Evolutionary conservation across 2,797 vertebrate species (phyloP).

Genomic region (Rhodeus uyekii): DNA sequence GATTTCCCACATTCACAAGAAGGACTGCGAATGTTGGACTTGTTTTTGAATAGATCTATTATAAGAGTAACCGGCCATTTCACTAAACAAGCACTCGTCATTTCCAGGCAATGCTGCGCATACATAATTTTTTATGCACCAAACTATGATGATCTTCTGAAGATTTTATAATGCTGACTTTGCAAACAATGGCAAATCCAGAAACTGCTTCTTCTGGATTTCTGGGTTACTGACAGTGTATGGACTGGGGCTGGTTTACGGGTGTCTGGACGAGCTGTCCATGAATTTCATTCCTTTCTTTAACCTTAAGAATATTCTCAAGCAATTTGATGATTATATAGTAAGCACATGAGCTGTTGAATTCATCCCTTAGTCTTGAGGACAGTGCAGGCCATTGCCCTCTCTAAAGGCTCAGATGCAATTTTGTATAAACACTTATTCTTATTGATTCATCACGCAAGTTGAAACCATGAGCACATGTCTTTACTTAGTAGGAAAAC

Average conservation of each 20-base stretch:
- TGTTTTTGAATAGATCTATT: no score
- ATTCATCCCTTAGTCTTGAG: not conserved
- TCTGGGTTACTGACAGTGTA: no score
- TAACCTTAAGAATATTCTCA: not conserved
- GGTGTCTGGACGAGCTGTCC: not conserved
- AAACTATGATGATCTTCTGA: not conserved
- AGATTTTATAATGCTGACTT: not conserved
- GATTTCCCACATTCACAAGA: no score
- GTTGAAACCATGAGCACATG: conserved; percentile 44
- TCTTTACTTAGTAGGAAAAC: conserved; percentile 59
- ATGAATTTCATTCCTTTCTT: not conserved
- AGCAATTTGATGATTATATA: not conserved
- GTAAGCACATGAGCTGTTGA: not conserved
- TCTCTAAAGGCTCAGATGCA: not conserved
- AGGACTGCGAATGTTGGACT: no score
- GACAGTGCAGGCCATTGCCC: not conserved
- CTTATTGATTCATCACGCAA: conserved; percentile 42
- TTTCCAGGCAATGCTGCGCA: not conserved
- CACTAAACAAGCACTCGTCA: not conserved
- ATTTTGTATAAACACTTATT: conserved; percentile 37
- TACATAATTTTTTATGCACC: not conserved
- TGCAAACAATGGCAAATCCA: not conserved
- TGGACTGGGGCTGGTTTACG: not conserved
- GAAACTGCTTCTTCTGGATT: not conserved
- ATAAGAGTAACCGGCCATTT: not conserved